Base-by-base conservation (phyloP, 2,888 invertebrate genomes). In the Drosophila mimica region DNA sequence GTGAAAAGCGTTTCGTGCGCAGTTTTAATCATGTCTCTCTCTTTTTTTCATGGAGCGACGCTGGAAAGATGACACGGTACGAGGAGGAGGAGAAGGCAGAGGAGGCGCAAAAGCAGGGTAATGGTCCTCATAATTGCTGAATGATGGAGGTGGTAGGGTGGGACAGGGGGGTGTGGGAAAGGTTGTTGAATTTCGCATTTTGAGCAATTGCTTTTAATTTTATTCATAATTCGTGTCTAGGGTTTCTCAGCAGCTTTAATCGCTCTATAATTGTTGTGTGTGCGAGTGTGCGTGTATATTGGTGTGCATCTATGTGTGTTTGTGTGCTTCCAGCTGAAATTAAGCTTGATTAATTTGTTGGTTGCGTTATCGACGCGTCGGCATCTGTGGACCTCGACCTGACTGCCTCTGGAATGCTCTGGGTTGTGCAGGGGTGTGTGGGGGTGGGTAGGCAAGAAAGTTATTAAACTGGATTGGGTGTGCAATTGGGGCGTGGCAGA, bases 1-100 rank as follows among this genome's bases (percentile, higher is more conserved):
- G 86, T 86, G 85, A 87, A 88, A 84, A 88, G 85, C 83, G 89
- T 89, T 89, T 87, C 89, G 86, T 87, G 89, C 88, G 83, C 85
- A 74, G 74, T 74, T 88, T 86, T 85, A 85, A 85, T 85, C 85
- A 85, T 88, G 89, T 83, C 87, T 81, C n/a, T 36, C 25, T 38
- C 56, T 30, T 38, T 56, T 88, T 80, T 83, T 80, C 76, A 76
- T 68, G 81, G 81, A 79, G 75, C 74, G 58, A 70, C 62, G 65
- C 52, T 54, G 34, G 17, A 62, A 43, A 43, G 49, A 52, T 30
- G 52, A 9, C n/a, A 51, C 48, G 54, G 36, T 38, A 4, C 5
- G n/a, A 9, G n/a, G 15, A 0, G 25, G 2, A 46, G 46, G 4
- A 25, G 15, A 15, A 25, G 8, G 38, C 13, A 17, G 1, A 5